Percentiles rank a stretch among this genome's conserved stretches.
phyloP scores from a whole-genome alignment of 2,888 invertebrate genomes.

The Drosophila limbata region DNA sequence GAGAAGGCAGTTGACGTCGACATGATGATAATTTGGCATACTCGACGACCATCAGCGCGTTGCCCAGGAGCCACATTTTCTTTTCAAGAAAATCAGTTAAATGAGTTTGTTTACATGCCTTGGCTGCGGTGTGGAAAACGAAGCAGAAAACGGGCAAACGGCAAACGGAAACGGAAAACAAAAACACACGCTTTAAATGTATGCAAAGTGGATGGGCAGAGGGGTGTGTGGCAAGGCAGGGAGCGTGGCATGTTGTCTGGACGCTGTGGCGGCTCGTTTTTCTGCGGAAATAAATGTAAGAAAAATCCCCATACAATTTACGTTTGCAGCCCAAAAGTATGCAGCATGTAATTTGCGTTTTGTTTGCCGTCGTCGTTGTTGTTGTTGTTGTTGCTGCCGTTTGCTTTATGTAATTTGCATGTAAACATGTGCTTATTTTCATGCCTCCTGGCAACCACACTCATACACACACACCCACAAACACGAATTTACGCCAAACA shows the following conservation, averaged over 20 bases:
- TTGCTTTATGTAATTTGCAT: slow-evolving; percentile 80
- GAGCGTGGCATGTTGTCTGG: slow-evolving; percentile 64
- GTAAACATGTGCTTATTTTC: slow-evolving; percentile 79
- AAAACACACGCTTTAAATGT: slow-evolving; percentile 60
- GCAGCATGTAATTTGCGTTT: slow-evolving; percentile 77
- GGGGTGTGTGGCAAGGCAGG: slow-evolving; percentile 2
- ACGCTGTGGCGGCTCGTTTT: slow-evolving; percentile 62
- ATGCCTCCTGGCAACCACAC: slow-evolving; percentile 60
- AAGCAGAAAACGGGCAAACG: not conserved
- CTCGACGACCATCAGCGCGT: slow-evolving; percentile 46
- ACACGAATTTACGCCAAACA: slow-evolving; percentile 65
- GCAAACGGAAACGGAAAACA: slow-evolving; percentile 16
- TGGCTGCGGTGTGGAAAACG: slow-evolving; percentile 24
- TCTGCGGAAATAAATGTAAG: slow-evolving; percentile 68
- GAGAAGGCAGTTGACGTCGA: slow-evolving; percentile 26
- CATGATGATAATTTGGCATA: slow-evolving; percentile 61
- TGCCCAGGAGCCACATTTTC: slow-evolving; percentile 74
- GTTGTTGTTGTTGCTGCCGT: slow-evolving; percentile 38
- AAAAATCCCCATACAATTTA: slow-evolving; percentile 62
- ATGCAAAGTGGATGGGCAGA: slow-evolving; percentile 43
- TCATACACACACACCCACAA: slow-evolving; percentile 24
- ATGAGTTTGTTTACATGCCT: slow-evolving; percentile 80
- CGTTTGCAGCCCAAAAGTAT: slow-evolving; percentile 71
- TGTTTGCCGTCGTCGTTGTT: slow-evolving; percentile 59
- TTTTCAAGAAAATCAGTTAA: slow-evolving; percentile 76